These are phyloP conservation scores for Holacanthella duospinosa DNA, from an alignment of 2,888 invertebrate genomes.

Conservation along the genomic window DNA sequence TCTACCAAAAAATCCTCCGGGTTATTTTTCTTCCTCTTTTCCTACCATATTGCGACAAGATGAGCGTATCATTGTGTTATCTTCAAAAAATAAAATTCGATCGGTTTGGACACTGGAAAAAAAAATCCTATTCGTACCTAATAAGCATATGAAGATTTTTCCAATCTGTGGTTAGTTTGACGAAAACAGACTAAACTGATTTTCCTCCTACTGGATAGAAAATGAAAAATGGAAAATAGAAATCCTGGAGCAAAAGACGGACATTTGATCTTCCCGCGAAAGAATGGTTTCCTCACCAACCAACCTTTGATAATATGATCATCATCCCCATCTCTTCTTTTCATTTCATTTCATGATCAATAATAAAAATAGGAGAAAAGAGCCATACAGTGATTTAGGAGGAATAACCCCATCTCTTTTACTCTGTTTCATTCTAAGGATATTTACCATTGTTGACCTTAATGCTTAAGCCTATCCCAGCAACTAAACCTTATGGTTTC, in stretches of 20 bases:
- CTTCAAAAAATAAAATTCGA: background rate
- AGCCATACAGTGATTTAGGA: background rate
- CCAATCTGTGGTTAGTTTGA: conserved; percentile 2
- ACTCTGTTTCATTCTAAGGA: background rate
- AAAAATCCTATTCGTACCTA: background rate
- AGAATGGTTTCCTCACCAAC: background rate
- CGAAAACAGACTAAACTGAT: background rate
- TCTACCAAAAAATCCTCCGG: background rate
- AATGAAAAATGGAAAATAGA: background rate
- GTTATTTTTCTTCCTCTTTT: background rate
- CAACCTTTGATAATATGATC: background rate
- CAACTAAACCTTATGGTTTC: background rate
- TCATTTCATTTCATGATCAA: too few relatives aligned
- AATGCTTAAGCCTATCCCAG: background rate
- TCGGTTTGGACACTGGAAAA: background rate
- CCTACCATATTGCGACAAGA: background rate
- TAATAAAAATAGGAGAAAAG: background rate
- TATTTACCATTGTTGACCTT: background rate
- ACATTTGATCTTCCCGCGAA: background rate
- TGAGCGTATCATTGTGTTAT: background rate
- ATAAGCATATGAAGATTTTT: background rate
- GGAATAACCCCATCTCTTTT: background rate
- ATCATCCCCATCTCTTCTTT: background rate
- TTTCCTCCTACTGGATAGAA: background rate
- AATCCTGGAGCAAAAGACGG: background rate